phyloP scores from a whole-genome alignment of 2,113 vertebrate species.

The Dromaius novaehollandiae region DNA sequence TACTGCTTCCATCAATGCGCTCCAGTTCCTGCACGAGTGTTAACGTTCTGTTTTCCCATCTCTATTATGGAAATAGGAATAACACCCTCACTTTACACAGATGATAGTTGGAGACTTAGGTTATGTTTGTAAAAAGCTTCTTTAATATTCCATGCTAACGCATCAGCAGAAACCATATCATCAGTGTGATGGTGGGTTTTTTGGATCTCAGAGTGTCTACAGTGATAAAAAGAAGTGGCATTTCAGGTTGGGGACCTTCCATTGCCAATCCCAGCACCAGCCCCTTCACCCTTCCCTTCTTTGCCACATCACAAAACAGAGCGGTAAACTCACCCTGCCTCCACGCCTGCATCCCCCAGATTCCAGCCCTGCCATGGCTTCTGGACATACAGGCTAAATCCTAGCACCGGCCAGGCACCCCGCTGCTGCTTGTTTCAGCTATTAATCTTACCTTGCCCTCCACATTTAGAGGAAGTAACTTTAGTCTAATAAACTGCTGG shows the following conservation, averaged over 20 bases:
- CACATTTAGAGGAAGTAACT: accelerated
- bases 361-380: neutral
- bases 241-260: neutral
- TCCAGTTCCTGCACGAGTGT: neutral
- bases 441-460: neutral
- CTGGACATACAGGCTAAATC: neutral
- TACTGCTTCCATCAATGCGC: neutral
- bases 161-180: neutral
- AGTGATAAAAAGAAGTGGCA: neutral
- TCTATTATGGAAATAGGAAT: neutral
- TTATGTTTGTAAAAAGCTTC: neutral
- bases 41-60: neutral
- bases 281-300: neutral
- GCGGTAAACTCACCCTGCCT: neutral
- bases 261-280: neutral
- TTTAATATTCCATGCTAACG: neutral
- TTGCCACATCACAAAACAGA: neutral
- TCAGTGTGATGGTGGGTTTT: accelerated
- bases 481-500: neutral
- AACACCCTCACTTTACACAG: neutral
- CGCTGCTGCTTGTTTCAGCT: neutral
- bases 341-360: neutral
- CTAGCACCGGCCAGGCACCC: neutral
- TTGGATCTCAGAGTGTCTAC: accelerated
- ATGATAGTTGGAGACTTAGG: neutral